Percentiles rank a stretch among this genome's conserved stretches.
These are phyloP conservation scores for Rhinella marina DNA, from an alignment of 2,797 vertebrate species.

Conservation along the genomic window DNA sequence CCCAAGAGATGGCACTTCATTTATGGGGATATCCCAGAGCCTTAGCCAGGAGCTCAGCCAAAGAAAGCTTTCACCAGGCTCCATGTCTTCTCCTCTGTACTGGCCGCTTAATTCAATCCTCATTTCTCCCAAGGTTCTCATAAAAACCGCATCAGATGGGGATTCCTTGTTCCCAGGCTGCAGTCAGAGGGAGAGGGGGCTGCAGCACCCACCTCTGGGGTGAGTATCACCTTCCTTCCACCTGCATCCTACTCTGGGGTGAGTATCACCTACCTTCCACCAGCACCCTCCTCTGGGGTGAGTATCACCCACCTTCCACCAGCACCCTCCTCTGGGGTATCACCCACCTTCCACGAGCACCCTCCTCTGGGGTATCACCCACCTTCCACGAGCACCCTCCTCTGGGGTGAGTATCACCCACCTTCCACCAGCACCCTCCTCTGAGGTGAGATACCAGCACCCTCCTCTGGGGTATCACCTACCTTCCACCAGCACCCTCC, in stretches of 20 bases:
- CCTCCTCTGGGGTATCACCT: no score
- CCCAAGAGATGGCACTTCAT: conserved; percentile 26
- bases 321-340: no score
- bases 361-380: no score
- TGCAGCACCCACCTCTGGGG: neutral
- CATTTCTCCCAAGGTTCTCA: conserved; percentile 55
- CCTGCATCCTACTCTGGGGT: no score
- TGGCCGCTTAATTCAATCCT: conserved; percentile 57
- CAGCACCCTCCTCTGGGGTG: no score
- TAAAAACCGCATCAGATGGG: conserved; percentile 55
- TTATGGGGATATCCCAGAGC: neutral
- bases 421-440: no score
- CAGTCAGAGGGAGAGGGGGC: neutral
- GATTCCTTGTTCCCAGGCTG: conserved; percentile 41
- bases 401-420: no score
- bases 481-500: no score
- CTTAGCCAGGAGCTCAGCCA: conserved; percentile 11
- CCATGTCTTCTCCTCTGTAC: conserved; percentile 43
- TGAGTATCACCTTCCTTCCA: neutral
- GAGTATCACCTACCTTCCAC: no score
- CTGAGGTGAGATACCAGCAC: no score
- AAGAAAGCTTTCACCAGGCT: conserved; percentile 38
- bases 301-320: neutral
- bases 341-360: no score
- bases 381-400: no score